Evolutionary conservation across 2,888 invertebrate species (phyloP), one percentile per base, ranked within the genome.

Genomic region (Formica aserva): DNA sequence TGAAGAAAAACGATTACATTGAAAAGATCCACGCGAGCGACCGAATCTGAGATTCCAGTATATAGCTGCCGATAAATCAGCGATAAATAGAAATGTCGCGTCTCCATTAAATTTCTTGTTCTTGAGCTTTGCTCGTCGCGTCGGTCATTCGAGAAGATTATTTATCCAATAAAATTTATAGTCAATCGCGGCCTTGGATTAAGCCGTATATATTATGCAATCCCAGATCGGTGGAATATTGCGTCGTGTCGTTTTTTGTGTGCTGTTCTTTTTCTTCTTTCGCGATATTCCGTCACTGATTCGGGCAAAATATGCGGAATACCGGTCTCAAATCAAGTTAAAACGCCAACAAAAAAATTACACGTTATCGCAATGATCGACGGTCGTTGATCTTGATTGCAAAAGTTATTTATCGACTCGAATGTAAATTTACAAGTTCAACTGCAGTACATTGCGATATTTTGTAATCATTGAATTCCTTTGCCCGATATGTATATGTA

Each of bases 21-120:
- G 3, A 26, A 77, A 55, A 77, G 77, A 82, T 57, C 55, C 69
- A 55, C 78, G 69, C 66, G 81, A 87, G 78, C 76, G 83, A 87
- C 78, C 80, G 84, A 91, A 92, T 91, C 85, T 87, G 82, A 91
- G 91, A 92, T 91, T 91, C 91, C 85, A 84, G 35, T 80, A 71
- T 69, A 85, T 84, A 45, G 71, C 66, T 75, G 84, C 32, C 89
- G 84, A 92, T 92, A 92, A 92, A 90, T 92, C 91, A 92, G 87
- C 86, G 88, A 89, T 89, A 86, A 92, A 90, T 89, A 91, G 88
- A 91, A 91, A 91, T 87, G 88, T 91, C 89, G 89, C 74, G 84
- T 87, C 87, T 87, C 86, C 86, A 84, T 91, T 88, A 81, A 85
- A 86, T 82, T 89, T 89, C 82, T 87, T 86, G 82, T 80, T 52